Base-by-base conservation (phyloP, 35 echinoderm and acorn worm species). In the Amphiura filiformis region DNA sequence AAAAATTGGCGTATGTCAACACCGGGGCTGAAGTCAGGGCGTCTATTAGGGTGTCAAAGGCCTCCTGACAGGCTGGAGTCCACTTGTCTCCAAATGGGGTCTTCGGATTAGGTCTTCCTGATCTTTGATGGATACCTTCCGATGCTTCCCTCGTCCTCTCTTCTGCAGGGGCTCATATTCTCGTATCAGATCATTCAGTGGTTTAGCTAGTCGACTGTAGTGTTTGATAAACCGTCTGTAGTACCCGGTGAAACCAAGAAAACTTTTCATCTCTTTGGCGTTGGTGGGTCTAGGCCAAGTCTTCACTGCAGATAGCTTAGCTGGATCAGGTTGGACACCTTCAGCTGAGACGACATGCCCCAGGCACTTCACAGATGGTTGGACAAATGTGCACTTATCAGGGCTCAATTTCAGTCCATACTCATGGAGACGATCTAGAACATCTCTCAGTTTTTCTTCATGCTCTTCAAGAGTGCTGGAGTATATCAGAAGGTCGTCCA, bases 241-340 rank as follows among this genome's bases (percentile, higher is more conserved):
- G 64, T 96, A 96, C 0, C 90, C 86, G 15, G 87, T 64, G 83
- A 97, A 97, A 0, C 90, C 87, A 2, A 97, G 75, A 39, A 89
- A 97, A 2, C 75, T 76, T 52, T 86, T 87, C 5, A 97, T 75
- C 80, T 93, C 77, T 26, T 78, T 76, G 11, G 81, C 82, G 78
- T 92, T 96, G 0, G 47, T 34, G 26, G 94, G 94, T 20, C 65
- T 47, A 23, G 79, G 87, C 91, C 93, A 95, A 36, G 78, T 26
- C 32, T 82, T 91, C 14, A 95, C 89, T 14, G 84, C 84, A 39
- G 36, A 33, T 3, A 93, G 41, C 84, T 93, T 97, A 52, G 81
- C 64, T 78, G 91, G 91, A 76, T 93, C 88, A 26, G 91, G 80
- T 1, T 79, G 41, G 14, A 93, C 81, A 15, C 91, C 91, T 1